Conservation (phyloP, 2,113 vertebrate species). For the Oophaga pumilio region DNA sequence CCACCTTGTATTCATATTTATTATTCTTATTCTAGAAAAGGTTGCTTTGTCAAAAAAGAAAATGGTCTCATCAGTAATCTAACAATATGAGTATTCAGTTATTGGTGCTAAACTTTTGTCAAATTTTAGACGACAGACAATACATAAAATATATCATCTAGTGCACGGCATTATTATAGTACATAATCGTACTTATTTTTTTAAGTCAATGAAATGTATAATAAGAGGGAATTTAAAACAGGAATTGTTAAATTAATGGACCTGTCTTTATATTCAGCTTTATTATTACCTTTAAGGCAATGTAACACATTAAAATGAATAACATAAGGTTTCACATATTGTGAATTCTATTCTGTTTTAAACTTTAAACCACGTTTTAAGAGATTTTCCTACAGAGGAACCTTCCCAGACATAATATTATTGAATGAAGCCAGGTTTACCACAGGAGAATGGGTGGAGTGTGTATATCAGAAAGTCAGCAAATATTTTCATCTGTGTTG, state of each 20-base stretch:
- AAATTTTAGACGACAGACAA: too few species aligned
- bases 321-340: not conserved
- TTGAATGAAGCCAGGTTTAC: conserved; percentile 2
- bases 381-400: conserved; percentile 3
- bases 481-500: conserved; percentile 28
- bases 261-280: not conserved
- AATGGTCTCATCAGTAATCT: too few species aligned
- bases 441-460: conserved; percentile 35
- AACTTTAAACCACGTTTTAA: not conserved
- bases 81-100: too few species aligned
- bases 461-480: conserved; percentile 26
- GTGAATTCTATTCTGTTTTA: not conserved
- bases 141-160: not conserved
- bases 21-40: too few species aligned
- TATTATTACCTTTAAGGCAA: not conserved
- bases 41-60: too few species aligned
- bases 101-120: too few species aligned
- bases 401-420: conserved; percentile 20
- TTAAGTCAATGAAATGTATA: not conserved
- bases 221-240: not conserved
- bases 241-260: not conserved
- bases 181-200: not conserved
- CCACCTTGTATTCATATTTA: too few species aligned
- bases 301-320: not conserved
- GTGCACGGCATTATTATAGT: not conserved